Evolutionary conservation across 2,113 vertebrate species (phyloP).

Genomic region (Pachypanchax playfairii): DNA sequence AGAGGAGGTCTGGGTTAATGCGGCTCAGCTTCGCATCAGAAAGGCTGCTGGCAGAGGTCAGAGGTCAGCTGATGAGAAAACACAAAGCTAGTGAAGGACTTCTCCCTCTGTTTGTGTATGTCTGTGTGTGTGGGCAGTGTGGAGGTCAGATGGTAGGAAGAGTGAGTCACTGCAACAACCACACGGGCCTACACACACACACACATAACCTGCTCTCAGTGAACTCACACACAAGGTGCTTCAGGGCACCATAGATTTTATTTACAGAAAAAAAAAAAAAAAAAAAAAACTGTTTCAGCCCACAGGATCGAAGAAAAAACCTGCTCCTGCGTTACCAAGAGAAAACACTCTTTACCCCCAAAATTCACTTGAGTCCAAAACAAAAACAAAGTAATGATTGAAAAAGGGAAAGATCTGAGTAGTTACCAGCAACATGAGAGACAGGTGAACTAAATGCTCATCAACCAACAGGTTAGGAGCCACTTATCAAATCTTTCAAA

Average conservation of each 20-base stretch:
- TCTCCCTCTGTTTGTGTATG: slow-evolving; percentile 45
- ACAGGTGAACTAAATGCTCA: too few species aligned
- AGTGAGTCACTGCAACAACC: slow-evolving; percentile 68
- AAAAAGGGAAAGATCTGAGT: too few species aligned
- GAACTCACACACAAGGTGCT: slow-evolving; percentile 27
- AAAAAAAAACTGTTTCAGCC: slow-evolving; percentile 44
- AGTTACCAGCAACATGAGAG: too few species aligned
- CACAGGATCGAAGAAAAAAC: slow-evolving; percentile 23
- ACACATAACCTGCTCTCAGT: slow-evolving; percentile 19
- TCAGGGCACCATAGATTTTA: slow-evolving; percentile 33
- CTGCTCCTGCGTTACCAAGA: slow-evolving; percentile 6
- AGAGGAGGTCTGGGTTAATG: slow-evolving; percentile 60
- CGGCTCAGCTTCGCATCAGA: slow-evolving; percentile 48
- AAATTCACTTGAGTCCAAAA: slow-evolving; percentile 3
- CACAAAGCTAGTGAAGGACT: slow-evolving; percentile 38
- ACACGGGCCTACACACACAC: slow-evolving; percentile 38
- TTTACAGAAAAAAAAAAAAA: slow-evolving; percentile 60
- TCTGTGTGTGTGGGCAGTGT: slow-evolving; percentile 62
- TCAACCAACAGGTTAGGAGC: too few species aligned
- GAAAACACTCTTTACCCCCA: slow-evolving; percentile 30
- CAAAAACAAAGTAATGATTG: neutral
- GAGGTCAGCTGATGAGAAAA: slow-evolving; percentile 65
- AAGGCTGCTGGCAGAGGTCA: slow-evolving; percentile 54
- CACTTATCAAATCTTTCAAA: too few species aligned
- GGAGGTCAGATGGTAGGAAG: slow-evolving; percentile 58